Evolutionary conservation across 2,113 vertebrate genomes (phyloP), one percentile per base, ranked within the genome.

Genomic region (Hypomesus transpacificus): DNA sequence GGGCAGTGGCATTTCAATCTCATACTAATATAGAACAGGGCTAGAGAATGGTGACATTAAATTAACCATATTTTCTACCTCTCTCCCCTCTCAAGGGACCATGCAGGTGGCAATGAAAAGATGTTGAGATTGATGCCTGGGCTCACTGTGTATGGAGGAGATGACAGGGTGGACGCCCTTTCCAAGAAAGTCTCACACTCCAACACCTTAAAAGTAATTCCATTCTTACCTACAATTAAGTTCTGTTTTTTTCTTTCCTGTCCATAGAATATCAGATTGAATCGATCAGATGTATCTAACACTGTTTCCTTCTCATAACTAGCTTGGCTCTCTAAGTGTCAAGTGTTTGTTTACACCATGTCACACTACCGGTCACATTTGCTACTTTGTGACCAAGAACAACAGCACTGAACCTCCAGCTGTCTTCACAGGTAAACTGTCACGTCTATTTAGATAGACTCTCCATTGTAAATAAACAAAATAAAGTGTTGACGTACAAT

Each of bases 351-450:
- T 91, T 2, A 99, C 97, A 0, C 97, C 97, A 0, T 99, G 97
- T 82, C 97, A 99, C 91, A 99, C 97, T 0, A 97, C 94, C 0
- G 97, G 97, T 67, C 97, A 99, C 87, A 95, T 98, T 90, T 99
- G 97, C 86, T 99, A 99, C 85, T 96, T 93, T 62, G 96, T 98
- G 85, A 96, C 94, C 51, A 95, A 95, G 87, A 94, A 96, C 13
- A 88, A 91, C 65, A 91, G 94, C 87, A 86, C 91, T 0, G 95
- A 98, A 81, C 91, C 95, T 0, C 94, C 97, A 8, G 94, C 95
- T 1, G 94, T 99, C 74, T 99, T 99, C 86, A 99, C 97, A 85
- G 97, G 95, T 95, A 16, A 63, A 28, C 26, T 31, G 9, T 21
- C 31, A 34, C 31, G 31, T 46, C 39, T 46, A 11, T 46, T 46